Evolutionary conservation across 1,140 invertebrate species (phyloP).

Genomic region (Zaprionus taronus): DNA sequence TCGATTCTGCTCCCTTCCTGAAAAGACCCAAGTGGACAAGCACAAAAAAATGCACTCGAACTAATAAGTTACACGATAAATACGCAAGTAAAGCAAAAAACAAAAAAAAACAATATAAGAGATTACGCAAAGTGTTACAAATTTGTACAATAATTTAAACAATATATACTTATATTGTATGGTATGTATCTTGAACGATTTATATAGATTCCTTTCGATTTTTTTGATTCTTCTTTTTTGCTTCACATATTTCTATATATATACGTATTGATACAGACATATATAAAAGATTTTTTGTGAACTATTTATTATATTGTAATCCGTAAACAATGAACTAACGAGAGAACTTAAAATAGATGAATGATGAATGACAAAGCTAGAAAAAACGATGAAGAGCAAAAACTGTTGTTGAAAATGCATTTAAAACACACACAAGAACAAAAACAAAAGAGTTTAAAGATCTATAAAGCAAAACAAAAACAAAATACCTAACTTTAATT

Average conservation of each 20-base stretch:
- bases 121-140: slow-evolving; percentile 54
- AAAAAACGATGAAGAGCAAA: slow-evolving; percentile 38
- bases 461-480: slow-evolving; percentile 48
- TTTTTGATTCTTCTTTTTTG: slow-evolving; percentile 47
- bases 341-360: slow-evolving; percentile 36
- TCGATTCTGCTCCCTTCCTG: slow-evolving; percentile 25
- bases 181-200: slow-evolving; percentile 22
- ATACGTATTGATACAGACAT: slow-evolving; percentile 37
- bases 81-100: neutral
- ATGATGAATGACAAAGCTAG: neutral
- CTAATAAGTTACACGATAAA: slow-evolving; percentile 13
- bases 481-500: slow-evolving; percentile 56
- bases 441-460: slow-evolving; percentile 41
- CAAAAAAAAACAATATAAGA: slow-evolving; percentile 25
- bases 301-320: slow-evolving; percentile 35
- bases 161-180: slow-evolving; percentile 37
- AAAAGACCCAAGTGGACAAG: slow-evolving; percentile 43
- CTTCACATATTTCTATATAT: slow-evolving; percentile 40
- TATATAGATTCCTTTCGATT: slow-evolving; percentile 42
- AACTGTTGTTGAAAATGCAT: slow-evolving; percentile 81
- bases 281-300: slow-evolving; percentile 28
- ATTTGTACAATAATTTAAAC: slow-evolving; percentile 71
- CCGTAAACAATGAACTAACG: slow-evolving; percentile 36
- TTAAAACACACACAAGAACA: slow-evolving; percentile 56
- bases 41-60: slow-evolving; percentile 72